Conservation (phyloP, 2,888 invertebrate species). For the Eupithecia pulchellata region DNA sequence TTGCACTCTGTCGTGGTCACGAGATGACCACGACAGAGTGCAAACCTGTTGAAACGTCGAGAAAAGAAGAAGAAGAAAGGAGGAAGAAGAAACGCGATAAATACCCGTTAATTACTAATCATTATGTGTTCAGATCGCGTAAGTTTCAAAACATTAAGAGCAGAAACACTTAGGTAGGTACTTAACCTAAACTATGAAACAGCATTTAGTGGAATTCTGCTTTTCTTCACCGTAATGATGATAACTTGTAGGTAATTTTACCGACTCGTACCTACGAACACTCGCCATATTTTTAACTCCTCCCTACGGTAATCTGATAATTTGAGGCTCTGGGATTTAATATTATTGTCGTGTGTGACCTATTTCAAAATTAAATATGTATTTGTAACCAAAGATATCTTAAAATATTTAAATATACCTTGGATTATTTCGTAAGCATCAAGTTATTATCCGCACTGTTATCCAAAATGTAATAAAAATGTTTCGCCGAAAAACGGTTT, state of each 20-base stretch:
- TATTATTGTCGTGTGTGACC: not conserved
- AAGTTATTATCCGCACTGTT: conserved; percentile 6
- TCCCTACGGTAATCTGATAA: not conserved
- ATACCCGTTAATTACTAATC: too few species aligned
- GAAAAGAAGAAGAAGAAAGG: too few species aligned
- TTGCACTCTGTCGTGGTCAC: too few species aligned
- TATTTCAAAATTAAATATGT: not conserved
- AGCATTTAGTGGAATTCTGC: not conserved
- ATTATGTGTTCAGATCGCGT: too few species aligned
- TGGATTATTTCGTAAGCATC: not conserved
- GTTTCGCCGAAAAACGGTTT: conserved; percentile 27
- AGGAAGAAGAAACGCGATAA: too few species aligned
- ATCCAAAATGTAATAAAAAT: conserved; percentile 27
- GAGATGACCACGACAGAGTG: too few species aligned
- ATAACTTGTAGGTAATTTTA: too few species aligned
- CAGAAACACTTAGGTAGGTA: too few species aligned
- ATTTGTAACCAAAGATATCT: not conserved
- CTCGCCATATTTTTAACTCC: not conserved
- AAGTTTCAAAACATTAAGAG: too few species aligned
- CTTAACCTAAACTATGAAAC: not conserved
- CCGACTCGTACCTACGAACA: not conserved
- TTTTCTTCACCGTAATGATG: not conserved
- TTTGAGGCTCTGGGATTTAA: not conserved
- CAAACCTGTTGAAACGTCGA: too few species aligned
- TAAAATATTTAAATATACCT: not conserved